phyloP scores from a whole-genome alignment of 2,113 vertebrate genomes.

The Boulengeromyrus knoepffleri region DNA sequence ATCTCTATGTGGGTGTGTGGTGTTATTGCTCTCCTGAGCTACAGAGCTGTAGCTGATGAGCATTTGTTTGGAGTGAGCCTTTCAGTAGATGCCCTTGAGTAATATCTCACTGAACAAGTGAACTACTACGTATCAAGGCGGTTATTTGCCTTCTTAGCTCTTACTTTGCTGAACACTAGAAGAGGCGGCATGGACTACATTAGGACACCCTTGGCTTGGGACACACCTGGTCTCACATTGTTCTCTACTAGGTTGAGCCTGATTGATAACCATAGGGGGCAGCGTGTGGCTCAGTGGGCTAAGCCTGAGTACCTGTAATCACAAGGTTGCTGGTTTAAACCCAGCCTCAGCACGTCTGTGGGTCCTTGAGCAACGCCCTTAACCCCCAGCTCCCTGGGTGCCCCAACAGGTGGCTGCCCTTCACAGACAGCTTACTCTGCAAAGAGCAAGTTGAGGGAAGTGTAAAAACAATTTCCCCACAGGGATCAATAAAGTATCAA shows the following conservation, averaged over 20 bases:
- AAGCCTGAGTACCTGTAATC: too few relatives aligned
- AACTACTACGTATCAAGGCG: background rate
- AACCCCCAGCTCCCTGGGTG: too few relatives aligned
- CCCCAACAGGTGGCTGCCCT: too few relatives aligned
- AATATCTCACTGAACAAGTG: background rate
- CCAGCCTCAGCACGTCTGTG: too few relatives aligned
- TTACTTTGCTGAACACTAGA: background rate
- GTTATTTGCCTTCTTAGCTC: background rate
- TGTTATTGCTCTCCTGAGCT: background rate
- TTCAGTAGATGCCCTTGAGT: background rate
- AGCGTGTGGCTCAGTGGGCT: too few relatives aligned
- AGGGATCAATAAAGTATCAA: too few relatives aligned
- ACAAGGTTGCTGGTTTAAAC: too few relatives aligned
- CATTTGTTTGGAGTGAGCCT: background rate
- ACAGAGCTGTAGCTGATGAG: background rate
- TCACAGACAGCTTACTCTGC: too few relatives aligned
- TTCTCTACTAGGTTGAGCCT: background rate
- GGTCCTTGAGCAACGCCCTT: too few relatives aligned
- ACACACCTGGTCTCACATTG: background rate
- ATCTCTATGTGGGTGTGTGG: background rate
- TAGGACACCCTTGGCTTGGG: background rate
- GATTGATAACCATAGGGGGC: background rate
- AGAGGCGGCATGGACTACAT: background rate
- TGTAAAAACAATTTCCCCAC: too few relatives aligned
- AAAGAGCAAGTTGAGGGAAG: too few relatives aligned